Evolutionary conservation across 2,888 invertebrate genomes (phyloP), one percentile per base, ranked within the genome.

Genomic region (Acleris laterana): DNA sequence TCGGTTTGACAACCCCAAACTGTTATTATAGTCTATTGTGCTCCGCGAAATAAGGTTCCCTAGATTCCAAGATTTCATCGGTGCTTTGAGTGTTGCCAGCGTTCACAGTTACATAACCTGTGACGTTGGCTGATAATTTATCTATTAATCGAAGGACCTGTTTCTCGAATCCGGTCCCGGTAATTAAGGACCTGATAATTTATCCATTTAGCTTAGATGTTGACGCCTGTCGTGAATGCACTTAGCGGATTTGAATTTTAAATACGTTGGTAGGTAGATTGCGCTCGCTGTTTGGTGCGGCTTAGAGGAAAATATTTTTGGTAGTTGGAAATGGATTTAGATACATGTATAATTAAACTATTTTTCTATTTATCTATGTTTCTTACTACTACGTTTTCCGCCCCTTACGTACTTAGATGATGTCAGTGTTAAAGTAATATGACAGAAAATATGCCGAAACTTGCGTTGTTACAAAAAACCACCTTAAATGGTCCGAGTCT

Each of bases 61-160:
- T 38, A 38, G 38, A 38, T 38, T 38, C 38, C 38, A 38, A 38
- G 38, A 38, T 38, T 38, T 38, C 38, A 46, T 46, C 46, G 46
- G 16, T 6, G 17, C n/a, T 7, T 6, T 5, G 46, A 46, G 38
- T 38, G 32, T 32, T 32, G 38, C 38, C 17, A 32, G 32, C 22
- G 44, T 63, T 63, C 50, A 65, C 55, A 55, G 50, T 65, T 65
- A 56, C 32, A 49, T 61, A 60, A 61, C 60, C 60, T 50, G 50
- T 64, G 60, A 64, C 53, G 60, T 60, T 59, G 46, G 48, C 38
- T 25, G 25, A 9, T 38, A 56, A 50, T 50, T 61, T 44, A 49
- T 60, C 53, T 61, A 61, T 65, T 60, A 55, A 61, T 50, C 55
- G n/a, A 65, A 60, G 56, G 60, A 55, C 65, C 60, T 56, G 65